Percentiles rank a stretch among this genome's conserved stretches.
Conservation (phyloP, 2,888 invertebrate species). For the Tuta absoluta region DNA sequence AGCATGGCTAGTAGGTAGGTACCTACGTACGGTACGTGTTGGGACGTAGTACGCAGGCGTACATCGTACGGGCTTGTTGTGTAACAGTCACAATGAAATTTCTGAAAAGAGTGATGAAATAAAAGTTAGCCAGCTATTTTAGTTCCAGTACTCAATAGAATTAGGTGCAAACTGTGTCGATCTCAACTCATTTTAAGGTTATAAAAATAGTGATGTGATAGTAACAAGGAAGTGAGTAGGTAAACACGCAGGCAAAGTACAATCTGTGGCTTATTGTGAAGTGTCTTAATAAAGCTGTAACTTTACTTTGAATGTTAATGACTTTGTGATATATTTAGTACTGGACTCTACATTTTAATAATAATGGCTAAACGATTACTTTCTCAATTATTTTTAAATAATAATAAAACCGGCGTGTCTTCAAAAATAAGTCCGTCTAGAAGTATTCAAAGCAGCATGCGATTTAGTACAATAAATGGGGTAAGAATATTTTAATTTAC, state of each 20-base stretch:
- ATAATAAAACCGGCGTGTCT: constrained; percentile 33
- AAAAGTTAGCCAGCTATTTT: not conserved
- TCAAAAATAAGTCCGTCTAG: constrained; percentile 30
- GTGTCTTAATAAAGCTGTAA: not conserved
- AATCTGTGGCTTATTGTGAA: not conserved
- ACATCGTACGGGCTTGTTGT: not conserved
- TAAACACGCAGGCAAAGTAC: not conserved
- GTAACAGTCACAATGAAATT: constrained; percentile 4
- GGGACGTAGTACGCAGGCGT: constrained; percentile 20
- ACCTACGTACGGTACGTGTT: not conserved
- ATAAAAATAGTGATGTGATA: constrained; percentile 1
- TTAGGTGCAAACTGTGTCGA: not conserved
- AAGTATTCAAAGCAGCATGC: constrained; percentile 13
- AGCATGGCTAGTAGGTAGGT: not conserved
- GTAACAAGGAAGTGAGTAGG: not conserved
- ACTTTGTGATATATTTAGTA: constrained; percentile 1
- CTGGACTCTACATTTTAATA: not conserved
- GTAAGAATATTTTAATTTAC: constrained; percentile 29
- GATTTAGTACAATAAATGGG: constrained; percentile 26
- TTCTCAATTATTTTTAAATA: constrained; percentile 42
- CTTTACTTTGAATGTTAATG: not conserved
- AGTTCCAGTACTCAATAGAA: not conserved
- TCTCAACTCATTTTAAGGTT: constrained; percentile 1
- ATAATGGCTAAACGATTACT: constrained; percentile 51
- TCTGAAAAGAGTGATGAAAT: not conserved